A percentile compares a stretch with the other conserved stretches of the same genome.
Evolutionary conservation across 2,113 vertebrate species (phyloP).

Genomic region (Chionodraco myersi): DNA sequence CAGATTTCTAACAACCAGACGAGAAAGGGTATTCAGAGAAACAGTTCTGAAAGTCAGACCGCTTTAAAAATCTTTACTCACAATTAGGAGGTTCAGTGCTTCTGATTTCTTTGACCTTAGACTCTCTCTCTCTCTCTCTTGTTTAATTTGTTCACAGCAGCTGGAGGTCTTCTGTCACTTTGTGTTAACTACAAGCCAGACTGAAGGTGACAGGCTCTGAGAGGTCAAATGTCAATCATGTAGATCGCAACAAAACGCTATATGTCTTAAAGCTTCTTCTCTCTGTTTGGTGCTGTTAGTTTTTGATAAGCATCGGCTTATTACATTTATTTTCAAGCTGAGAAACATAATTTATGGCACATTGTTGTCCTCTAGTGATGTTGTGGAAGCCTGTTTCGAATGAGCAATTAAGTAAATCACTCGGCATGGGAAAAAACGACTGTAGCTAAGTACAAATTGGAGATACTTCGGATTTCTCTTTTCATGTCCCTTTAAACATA

Average conservation of each 20-base stretch:
- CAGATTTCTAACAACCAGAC: neutral
- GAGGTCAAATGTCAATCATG: constrained; percentile 2
- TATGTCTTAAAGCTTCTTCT: neutral
- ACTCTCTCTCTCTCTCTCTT: constrained; percentile 9
- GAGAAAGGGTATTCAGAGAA: constrained; percentile 1
- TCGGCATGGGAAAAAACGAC: neutral
- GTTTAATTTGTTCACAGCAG: constrained; percentile 26
- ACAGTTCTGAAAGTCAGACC: neutral
- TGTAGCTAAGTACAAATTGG: neutral
- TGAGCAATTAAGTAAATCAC: neutral
- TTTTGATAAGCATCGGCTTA: neutral
- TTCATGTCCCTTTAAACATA: too few species aligned
- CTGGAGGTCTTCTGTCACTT: constrained; percentile 5
- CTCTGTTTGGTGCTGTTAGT: neutral
- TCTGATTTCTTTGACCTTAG: constrained; percentile 30
- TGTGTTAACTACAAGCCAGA: neutral
- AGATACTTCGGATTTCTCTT: neutral
- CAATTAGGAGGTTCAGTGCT: constrained; percentile 2
- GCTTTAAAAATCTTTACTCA: constrained; percentile 32
- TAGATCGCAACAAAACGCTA: neutral
- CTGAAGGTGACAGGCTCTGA: neutral
- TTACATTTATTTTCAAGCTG: neutral
- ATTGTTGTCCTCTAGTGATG: neutral
- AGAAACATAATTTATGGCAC: neutral
- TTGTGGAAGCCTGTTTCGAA: neutral